Evolutionary conservation across 2,888 invertebrate genomes (phyloP).

Genomic region (Epinotia nisella): DNA sequence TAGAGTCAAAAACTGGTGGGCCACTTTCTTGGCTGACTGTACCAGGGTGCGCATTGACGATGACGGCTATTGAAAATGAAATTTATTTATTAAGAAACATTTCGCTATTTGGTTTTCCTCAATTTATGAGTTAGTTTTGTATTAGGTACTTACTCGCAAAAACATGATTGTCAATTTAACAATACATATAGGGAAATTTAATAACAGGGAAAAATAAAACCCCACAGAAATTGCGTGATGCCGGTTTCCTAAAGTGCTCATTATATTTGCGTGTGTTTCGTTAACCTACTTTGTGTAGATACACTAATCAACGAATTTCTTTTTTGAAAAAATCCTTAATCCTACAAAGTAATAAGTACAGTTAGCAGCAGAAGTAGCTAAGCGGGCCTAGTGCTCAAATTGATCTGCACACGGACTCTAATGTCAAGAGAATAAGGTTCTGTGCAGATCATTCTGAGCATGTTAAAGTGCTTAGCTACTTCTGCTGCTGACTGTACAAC

Average conservation of each 20-base stretch:
- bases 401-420: too few species aligned
- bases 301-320: slow-evolving; percentile 17
- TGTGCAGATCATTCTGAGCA: too few species aligned
- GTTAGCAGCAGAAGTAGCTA: too few species aligned
- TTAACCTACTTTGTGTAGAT: slow-evolving; percentile 38
- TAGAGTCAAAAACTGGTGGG: too few species aligned
- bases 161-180: background rate
- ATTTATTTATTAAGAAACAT: too few species aligned
- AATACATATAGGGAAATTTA: slow-evolving; percentile 25
- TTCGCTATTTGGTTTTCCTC: background rate
- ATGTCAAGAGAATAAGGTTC: too few species aligned
- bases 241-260: slow-evolving; percentile 37
- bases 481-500: too few species aligned
- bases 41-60: background rate
- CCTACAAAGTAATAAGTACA: too few species aligned
- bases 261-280: slow-evolving; percentile 43
- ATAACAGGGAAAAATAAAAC: slow-evolving; percentile 20
- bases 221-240: slow-evolving; percentile 38
- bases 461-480: too few species aligned
- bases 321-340: too few species aligned
- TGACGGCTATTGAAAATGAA: background rate
- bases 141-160: background rate
- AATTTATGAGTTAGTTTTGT: background rate
- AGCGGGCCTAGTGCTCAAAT: too few species aligned
- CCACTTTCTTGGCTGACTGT: background rate